Base-by-base conservation (phyloP, 2,888 invertebrate genomes). In the Nomada ferruginata region DNA sequence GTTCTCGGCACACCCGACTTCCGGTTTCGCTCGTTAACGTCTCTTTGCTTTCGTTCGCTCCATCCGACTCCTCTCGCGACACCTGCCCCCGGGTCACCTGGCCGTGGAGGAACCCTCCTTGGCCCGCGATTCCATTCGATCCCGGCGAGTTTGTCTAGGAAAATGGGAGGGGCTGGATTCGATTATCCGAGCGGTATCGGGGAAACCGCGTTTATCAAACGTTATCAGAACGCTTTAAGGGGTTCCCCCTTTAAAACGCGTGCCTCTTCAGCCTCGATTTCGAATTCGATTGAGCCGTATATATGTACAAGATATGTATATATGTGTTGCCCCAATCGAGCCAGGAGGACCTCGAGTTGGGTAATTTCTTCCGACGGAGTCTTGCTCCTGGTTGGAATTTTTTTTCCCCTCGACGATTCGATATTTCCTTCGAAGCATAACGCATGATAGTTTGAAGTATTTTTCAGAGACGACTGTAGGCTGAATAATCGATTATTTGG, bases 31-130 rank as follows among this genome's bases (percentile, higher is more conserved):
- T 71, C 64, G 70, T 76, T 81, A 81, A 73, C 73, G 76, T 74
- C 83, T 83, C 83, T 83, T 74, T 63, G 70, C 77, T 82, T 77
- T 70, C 82, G 70, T 77, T 77, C 75, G 55, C 65, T 50, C 65
- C 74, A 44, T 74, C 55, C 65, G 70, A 75, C 71, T 50, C 61
- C 44, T 52, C 75, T 70, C 52, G 61, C 36, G 44, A 65, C 52
- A 66, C 79, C 72, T 68, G 71, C 79, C 20, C 20, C 20, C 20
- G 36, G 9, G 5, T 7, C 29, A 55, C 52, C 69, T 59, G 69
- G 64, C n/a, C 52, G n/a, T n/a, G 15, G 18, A 20, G 53, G 53
- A 5, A 53, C 36, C 63, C 57, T 78, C 55, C 61, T 47, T 63
- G 23, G n/a, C 23, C 29, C 23, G 61, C 71, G 75, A 64, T 50